Percentiles rank a stretch among this genome's conserved stretches.
These are phyloP conservation scores for Sesia apiformis DNA, from an alignment of 2,888 invertebrate genomes.

Conservation along the genomic window DNA sequence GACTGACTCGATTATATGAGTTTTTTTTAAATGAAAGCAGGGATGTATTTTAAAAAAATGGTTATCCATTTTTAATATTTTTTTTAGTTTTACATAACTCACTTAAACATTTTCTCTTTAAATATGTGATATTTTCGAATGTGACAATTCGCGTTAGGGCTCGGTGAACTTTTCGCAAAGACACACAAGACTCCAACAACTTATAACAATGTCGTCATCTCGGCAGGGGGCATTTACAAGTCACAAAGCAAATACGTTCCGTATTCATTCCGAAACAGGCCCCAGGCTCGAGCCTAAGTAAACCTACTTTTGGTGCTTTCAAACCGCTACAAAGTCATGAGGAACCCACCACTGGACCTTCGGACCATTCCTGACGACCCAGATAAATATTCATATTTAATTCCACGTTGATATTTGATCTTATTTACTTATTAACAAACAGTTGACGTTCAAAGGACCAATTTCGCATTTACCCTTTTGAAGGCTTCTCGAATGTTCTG, in stretches of 20 bases:
- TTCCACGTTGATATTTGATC: conserved; percentile 41
- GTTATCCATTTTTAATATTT: too few species aligned
- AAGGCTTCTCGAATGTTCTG: neutral
- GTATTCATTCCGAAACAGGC: conserved; percentile 56
- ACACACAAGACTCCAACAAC: conserved; percentile 42
- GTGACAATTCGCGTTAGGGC: conserved; percentile 2
- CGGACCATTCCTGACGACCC: conserved; percentile 44
- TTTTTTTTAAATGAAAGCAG: too few species aligned
- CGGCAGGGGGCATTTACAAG: conserved; percentile 54
- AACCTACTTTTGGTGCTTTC: conserved; percentile 40
- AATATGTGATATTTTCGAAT: neutral
- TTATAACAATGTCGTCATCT: conserved; percentile 59
- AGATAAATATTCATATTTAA: conserved; percentile 71
- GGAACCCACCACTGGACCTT: conserved; percentile 50
- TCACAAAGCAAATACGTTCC: conserved; percentile 60
- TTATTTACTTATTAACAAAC: conserved; percentile 42
- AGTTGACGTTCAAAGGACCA: conserved; percentile 37
- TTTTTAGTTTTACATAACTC: too few species aligned
- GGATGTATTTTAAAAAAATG: too few species aligned
- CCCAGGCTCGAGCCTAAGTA: conserved; percentile 54
- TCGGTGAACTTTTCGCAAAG: conserved; percentile 30
- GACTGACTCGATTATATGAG: too few species aligned
- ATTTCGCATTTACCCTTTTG: conserved; percentile 9
- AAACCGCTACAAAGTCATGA: conserved; percentile 47
- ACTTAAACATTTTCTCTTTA: neutral